Conservation (phyloP, 1,140 invertebrate genomes). For the Lordiphosa stackelbergi region DNA sequence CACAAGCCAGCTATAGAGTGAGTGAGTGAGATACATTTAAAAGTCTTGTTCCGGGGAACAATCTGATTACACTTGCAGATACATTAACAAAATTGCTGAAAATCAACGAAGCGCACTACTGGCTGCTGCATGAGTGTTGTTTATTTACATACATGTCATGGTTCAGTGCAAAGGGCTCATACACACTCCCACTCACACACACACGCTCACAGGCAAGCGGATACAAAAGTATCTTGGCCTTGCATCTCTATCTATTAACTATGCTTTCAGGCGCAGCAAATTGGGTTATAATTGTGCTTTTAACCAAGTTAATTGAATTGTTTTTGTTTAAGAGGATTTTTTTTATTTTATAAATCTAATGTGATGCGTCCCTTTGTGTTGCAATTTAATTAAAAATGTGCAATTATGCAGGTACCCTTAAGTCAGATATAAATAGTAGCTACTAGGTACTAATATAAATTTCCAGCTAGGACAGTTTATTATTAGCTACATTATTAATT, state of each 20-base stretch:
- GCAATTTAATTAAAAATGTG: too few relatives aligned
- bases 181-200: conserved; percentile 1
- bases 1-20: conserved; percentile 28
- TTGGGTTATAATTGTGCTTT: conserved; percentile 38
- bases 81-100: conserved; percentile 60
- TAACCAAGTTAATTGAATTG: conserved; percentile 55
- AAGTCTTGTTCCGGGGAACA: conserved; percentile 25
- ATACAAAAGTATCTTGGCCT: conserved; percentile 19
- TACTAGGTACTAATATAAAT: too few relatives aligned
- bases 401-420: too few relatives aligned
- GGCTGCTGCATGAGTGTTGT: conserved; percentile 11
- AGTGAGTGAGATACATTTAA: conserved; percentile 8
- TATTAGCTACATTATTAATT: too few relatives aligned
- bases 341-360: too few relatives aligned
- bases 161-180: conserved; percentile 37
- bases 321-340: conserved; percentile 7
- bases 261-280: conserved; percentile 47
- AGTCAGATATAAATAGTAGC: too few relatives aligned
- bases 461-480: too few relatives aligned
- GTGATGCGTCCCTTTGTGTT: too few relatives aligned
- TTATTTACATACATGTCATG: conserved; percentile 47
- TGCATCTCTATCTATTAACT: conserved; percentile 31
- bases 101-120: conserved; percentile 56
- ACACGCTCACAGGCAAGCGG: conserved; percentile 9
- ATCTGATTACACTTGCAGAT: conserved; percentile 65